Conservation (phyloP, 2,113 vertebrate genomes). For the Eupsittula cactorum region DNA sequence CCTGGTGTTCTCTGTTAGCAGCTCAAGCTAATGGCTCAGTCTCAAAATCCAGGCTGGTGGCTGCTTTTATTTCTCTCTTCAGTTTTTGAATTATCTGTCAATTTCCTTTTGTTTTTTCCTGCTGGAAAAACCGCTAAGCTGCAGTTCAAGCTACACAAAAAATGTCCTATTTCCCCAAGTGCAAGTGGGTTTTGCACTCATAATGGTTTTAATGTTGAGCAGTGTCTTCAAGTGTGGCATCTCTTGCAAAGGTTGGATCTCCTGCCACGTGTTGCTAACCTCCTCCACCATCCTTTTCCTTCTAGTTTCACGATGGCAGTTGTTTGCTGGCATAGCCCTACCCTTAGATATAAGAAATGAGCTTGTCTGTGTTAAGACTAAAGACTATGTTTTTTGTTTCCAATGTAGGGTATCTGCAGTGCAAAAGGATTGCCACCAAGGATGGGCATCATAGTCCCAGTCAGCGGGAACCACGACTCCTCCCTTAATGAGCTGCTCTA, state of each 20-base stretch:
- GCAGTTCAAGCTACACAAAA: neutral
- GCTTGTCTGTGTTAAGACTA: constrained; percentile 76
- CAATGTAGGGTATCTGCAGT: neutral
- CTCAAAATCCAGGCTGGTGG: neutral
- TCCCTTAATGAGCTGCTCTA: neutral
- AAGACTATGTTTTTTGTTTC: constrained; percentile 41
- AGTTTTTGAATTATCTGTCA: neutral
- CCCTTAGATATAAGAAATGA: constrained; percentile 50
- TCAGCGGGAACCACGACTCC: neutral
- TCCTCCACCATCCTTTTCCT: neutral
- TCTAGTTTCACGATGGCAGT: neutral
- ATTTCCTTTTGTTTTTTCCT: neutral
- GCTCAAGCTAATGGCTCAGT: neutral
- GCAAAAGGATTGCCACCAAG: neutral
- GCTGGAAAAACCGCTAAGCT: neutral
- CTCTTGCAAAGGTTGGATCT: neutral
- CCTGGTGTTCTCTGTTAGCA: neutral
- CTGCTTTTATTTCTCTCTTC: neutral
- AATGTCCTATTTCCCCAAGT: neutral
- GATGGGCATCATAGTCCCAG: accelerated
- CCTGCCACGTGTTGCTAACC: neutral
- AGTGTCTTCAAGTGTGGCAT: neutral
- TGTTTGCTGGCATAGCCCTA: neutral
- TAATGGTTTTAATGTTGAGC: neutral
- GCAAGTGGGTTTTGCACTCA: neutral